Evolutionary conservation across 2,113 vertebrate genomes (phyloP).

Genomic region (Tenebrosternarchus preto): DNA sequence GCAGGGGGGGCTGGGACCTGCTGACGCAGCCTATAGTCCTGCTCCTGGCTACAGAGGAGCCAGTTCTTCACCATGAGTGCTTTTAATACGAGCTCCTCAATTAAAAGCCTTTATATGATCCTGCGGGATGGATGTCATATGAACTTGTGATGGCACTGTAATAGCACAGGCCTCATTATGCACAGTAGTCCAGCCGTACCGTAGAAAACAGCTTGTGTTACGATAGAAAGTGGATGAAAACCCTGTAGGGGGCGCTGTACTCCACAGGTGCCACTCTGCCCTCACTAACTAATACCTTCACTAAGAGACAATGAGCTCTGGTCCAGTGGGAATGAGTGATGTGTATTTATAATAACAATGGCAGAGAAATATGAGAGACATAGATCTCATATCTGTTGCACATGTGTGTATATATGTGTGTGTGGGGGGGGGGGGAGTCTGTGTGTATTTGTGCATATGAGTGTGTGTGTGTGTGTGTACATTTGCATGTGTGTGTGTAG

Average conservation of each 20-base stretch:
- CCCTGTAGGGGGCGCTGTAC: conserved; percentile 49
- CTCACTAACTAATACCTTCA: conserved; percentile 34
- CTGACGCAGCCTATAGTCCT: no score
- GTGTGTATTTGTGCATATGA: conserved; percentile 10
- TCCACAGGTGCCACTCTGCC: not conserved
- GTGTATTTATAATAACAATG: conserved; percentile 31
- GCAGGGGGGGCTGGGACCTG: conserved; percentile 57
- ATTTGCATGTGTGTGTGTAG: not conserved
- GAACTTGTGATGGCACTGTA: conserved; percentile 63
- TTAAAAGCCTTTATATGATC: conserved; percentile 77
- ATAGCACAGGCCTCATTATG: conserved; percentile 72
- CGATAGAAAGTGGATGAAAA: conserved; percentile 74
- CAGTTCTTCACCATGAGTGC: no score
- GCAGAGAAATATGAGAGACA: conserved; percentile 34
- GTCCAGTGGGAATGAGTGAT: conserved; percentile 21
- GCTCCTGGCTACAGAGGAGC: no score
- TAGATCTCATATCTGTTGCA: conserved; percentile 31
- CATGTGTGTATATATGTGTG: not conserved
- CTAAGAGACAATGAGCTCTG: conserved; percentile 9
- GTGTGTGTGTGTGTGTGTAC: conserved; percentile 20
- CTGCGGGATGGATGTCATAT: conserved; percentile 70
- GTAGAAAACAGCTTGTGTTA: conserved; percentile 65
- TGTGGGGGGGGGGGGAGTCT: no score
- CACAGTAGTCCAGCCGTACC: conserved; percentile 64
- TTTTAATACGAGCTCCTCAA: conserved; percentile 58